Base-by-base conservation (phyloP, 2,888 invertebrate species). In the Lepas anatifera region DNA sequence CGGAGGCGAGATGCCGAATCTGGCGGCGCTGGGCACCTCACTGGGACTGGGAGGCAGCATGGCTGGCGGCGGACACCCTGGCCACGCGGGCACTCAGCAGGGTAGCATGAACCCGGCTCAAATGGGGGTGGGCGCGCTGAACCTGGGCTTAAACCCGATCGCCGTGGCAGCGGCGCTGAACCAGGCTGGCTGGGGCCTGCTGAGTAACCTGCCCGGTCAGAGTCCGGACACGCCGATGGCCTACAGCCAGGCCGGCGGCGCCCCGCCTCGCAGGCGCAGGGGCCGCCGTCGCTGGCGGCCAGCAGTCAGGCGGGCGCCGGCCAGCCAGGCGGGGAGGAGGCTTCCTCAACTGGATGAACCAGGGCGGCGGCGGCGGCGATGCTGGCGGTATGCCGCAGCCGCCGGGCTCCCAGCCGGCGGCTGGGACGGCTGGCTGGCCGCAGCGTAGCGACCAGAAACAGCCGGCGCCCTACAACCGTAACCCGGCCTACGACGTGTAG, bases 161-260 rank as follows among this genome's bases (percentile, higher is more conserved):
- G 86, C 93, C 77, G 89, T 93, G 73, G 92, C 93, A 68, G 93
- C 93, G 69, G 93, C 93, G n/a, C 84, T 93, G 52, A 92, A 90
- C 79, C 90, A 90, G 71, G 76, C 90, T 71, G 86, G 87, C 66
- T 88, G 88, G 85, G 89, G 90, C 69, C 84, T 90, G 68, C 87
- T 89, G 76, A 86, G 87, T 70, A 89, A 89, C 73, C 84, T 89
- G 67, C 89, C 88, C 78, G 88, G 72, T 27, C 88, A 78, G 86
- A 86, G 83, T 88, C 88, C 78, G 81, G 80, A 73, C 73, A 69
- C 50, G 72, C 79, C 77, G 70, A 80, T 78, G 72, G 81, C 79
- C 75, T 81, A 77, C 80, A 74, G 76, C 80, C 73, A 79, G 81
- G 75, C 78, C 75, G 80, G 68, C 85, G 84, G 72, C 85, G 86